phyloP scores from a whole-genome alignment of 2,797 vertebrate species.

The Tokudaia muenninki region DNA sequence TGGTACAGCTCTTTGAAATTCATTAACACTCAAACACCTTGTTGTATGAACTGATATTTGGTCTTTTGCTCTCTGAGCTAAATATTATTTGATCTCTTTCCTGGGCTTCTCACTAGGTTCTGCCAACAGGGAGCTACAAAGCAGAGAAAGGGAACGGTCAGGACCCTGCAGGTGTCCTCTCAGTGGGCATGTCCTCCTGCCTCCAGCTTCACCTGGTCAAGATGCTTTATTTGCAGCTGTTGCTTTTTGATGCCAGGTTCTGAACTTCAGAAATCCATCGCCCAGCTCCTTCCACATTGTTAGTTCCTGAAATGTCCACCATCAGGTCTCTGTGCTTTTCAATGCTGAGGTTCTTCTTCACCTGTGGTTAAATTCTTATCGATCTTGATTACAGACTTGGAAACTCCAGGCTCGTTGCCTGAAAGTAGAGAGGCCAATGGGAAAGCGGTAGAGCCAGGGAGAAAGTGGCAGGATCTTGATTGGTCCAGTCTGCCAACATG shows the following conservation, averaged over 20 bases:
- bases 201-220: neutral
- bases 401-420: neutral
- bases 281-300: neutral
- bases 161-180: neutral
- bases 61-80: neutral
- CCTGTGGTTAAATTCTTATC: neutral
- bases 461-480: neutral
- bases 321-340: neutral
- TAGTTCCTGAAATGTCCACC: neutral
- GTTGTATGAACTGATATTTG: no score
- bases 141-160: no score
- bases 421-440: neutral
- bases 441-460: neutral
- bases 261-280: neutral
- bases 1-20: neutral
- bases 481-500: neutral
- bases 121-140: neutral
- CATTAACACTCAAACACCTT: neutral
- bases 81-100: neutral
- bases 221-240: neutral
- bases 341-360: neutral
- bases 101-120: neutral
- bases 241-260: neutral
- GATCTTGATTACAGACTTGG: neutral
- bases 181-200: neutral